These are phyloP conservation scores for Hyles vespertilio DNA, from an alignment of 1,140 invertebrate genomes.

Conservation along the genomic window DNA sequence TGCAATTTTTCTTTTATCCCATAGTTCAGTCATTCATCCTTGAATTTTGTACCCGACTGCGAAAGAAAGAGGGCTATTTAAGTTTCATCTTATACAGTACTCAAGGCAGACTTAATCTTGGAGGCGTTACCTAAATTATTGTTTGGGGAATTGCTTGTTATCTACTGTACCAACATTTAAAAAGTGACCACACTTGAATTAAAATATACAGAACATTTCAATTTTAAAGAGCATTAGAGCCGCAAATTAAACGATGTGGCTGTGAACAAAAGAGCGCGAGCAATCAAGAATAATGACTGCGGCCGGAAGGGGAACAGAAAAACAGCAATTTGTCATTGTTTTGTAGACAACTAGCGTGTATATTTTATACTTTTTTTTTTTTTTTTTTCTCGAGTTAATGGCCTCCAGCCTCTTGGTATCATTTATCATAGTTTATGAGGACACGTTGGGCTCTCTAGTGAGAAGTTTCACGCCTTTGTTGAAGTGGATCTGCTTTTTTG, in stretches of 20 bases:
- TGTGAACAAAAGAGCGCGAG: slow-evolving; percentile 13
- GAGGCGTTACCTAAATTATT: too few relatives aligned
- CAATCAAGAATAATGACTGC: slow-evolving; percentile 27
- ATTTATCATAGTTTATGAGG: slow-evolving; percentile 26
- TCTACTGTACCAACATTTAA: too few relatives aligned
- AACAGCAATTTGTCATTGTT: slow-evolving; percentile 34
- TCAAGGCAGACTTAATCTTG: too few relatives aligned
- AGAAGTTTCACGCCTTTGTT: too few relatives aligned
- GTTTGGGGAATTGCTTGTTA: too few relatives aligned
- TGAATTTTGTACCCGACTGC: too few relatives aligned
- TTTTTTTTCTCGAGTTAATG: slow-evolving; percentile 22
- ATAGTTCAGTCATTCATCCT: too few relatives aligned
- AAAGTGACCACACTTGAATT: too few relatives aligned
- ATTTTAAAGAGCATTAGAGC: neutral
- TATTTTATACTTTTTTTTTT: slow-evolving; percentile 19
- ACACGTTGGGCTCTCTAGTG: slow-evolving; percentile 3
- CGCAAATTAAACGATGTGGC: slow-evolving; percentile 15
- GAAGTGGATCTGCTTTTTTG: too few relatives aligned
- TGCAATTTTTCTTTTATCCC: too few relatives aligned
- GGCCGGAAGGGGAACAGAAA: slow-evolving; percentile 8
- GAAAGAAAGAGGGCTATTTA: too few relatives aligned
- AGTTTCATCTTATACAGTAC: too few relatives aligned
- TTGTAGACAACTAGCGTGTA: slow-evolving; percentile 12
- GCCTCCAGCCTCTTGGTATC: slow-evolving; percentile 15
- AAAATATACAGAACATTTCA: neutral